phyloP scores from a whole-genome alignment of 1,140 invertebrate genomes.

The Drosophila mojavensis region DNA sequence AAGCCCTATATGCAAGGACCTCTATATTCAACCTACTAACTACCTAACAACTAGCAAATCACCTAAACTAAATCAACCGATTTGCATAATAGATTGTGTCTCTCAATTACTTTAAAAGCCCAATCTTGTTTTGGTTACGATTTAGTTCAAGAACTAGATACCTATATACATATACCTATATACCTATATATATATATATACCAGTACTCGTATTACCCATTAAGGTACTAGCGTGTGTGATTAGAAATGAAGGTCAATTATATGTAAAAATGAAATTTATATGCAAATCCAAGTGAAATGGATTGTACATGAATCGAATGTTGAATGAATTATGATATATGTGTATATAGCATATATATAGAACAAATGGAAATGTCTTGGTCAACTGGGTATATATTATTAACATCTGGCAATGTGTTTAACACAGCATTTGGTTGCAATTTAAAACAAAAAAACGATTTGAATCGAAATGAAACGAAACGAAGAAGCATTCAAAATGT shows the following conservation, averaged over 20 bases:
- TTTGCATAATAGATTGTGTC: conserved; percentile 45
- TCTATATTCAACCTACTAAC: conserved; percentile 34
- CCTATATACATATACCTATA: conserved; percentile 38
- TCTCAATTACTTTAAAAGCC: conserved; percentile 38
- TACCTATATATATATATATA: conserved; percentile 15
- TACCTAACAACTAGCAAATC: conserved; percentile 41
- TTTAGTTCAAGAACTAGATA: conserved; percentile 40
- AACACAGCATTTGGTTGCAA: conserved; percentile 28
- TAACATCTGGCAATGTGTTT: conserved; percentile 29
- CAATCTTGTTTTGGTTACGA: conserved; percentile 20
- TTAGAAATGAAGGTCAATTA: conserved; percentile 84
- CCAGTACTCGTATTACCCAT: conserved; percentile 46
- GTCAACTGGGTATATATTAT: conserved; percentile 21
- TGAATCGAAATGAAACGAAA: conserved; percentile 57
- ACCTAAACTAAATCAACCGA: conserved; percentile 23
- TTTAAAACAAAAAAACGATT: conserved; percentile 7
- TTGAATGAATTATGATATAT: conserved; percentile 16
- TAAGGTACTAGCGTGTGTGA: conserved; percentile 58
- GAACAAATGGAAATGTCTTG: conserved; percentile 5
- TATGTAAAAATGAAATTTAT: conserved; percentile 69
- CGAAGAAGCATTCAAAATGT: conserved; percentile 79
- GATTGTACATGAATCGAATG: conserved; percentile 3
- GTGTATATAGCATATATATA: not conserved
- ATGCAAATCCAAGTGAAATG: conserved; percentile 46
- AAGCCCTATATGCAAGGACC: conserved; percentile 17